phyloP scores from a whole-genome alignment of 2,888 invertebrate species.

The Drosophila kuntzei region DNA sequence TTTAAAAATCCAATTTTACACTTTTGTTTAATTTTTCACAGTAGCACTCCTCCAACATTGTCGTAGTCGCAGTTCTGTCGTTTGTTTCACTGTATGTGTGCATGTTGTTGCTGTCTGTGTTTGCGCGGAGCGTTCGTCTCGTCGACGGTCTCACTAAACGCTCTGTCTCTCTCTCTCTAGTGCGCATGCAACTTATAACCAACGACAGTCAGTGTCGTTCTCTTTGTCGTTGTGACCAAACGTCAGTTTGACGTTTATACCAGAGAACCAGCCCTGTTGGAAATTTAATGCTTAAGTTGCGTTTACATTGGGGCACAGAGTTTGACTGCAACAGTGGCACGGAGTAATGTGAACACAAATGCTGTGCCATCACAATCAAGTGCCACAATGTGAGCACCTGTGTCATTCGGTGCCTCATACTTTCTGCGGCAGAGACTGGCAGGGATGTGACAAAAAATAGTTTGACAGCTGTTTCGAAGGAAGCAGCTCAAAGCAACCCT shows the following conservation, averaged over 20 bases:
- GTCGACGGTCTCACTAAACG: slow-evolving; percentile 71
- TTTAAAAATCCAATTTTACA: slow-evolving; percentile 51
- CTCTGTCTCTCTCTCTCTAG: slow-evolving; percentile 59
- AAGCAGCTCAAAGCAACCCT: too few relatives aligned
- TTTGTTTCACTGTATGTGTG: slow-evolving; percentile 29
- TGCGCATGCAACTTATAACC: slow-evolving; percentile 41
- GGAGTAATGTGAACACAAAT: too few relatives aligned
- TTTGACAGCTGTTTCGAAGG: too few relatives aligned
- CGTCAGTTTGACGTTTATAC: slow-evolving; percentile 72
- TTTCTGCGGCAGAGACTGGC: too few relatives aligned
- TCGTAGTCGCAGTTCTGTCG: slow-evolving; percentile 65
- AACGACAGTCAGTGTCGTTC: slow-evolving; percentile 68
- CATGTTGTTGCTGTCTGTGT: slow-evolving; percentile 36
- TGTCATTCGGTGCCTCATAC: too few relatives aligned
- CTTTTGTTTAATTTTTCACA: slow-evolving; percentile 73
- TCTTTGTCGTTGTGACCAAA: slow-evolving; percentile 70
- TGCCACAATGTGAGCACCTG: too few relatives aligned
- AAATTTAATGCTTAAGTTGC: slow-evolving; percentile 34
- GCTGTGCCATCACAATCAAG: too few relatives aligned
- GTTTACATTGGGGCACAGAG: too few relatives aligned
- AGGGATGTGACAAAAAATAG: too few relatives aligned
- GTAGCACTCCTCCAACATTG: slow-evolving; percentile 64
- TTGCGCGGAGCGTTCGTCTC: slow-evolving; percentile 64
- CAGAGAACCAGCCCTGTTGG: slow-evolving; percentile 53
- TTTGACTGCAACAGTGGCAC: too few relatives aligned